phyloP scores from a whole-genome alignment of 35 echinoderm and acorn worm genomes.

The Amphiura filiformis region DNA sequence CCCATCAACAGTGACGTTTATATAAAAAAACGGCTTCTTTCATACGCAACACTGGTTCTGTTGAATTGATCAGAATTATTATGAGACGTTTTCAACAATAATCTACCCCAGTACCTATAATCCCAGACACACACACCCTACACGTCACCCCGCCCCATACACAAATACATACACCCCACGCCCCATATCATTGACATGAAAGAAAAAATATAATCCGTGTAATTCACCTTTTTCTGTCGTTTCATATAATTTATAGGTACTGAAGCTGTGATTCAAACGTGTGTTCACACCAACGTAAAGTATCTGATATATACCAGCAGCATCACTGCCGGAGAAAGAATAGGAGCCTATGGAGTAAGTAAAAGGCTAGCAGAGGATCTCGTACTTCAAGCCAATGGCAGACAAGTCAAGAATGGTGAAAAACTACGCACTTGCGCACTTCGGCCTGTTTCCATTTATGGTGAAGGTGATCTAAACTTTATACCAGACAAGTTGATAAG shows the following conservation, averaged over 20 bases:
- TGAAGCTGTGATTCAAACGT: not conserved
- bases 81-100: no score
- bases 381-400: not conserved
- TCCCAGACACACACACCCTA: no score
- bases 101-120: no score
- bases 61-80: no score
- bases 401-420: not conserved
- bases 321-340: not conserved
- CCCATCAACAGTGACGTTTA: no score
- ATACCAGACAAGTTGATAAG: not conserved
- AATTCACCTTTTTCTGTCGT: no score
- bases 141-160: no score
- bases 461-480: not conserved
- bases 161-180: no score
- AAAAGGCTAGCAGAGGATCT: not conserved
- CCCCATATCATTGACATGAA: no score
- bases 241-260: not conserved
- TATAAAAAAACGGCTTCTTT: no score
- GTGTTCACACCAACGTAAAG: not conserved
- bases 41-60: no score
- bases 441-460: not conserved
- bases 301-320: not conserved
- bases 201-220: no score
- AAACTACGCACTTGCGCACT: not conserved
- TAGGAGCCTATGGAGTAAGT: not conserved